phyloP scores from a whole-genome alignment of 2,113 vertebrate genomes.

The Athene cunicularia region DNA sequence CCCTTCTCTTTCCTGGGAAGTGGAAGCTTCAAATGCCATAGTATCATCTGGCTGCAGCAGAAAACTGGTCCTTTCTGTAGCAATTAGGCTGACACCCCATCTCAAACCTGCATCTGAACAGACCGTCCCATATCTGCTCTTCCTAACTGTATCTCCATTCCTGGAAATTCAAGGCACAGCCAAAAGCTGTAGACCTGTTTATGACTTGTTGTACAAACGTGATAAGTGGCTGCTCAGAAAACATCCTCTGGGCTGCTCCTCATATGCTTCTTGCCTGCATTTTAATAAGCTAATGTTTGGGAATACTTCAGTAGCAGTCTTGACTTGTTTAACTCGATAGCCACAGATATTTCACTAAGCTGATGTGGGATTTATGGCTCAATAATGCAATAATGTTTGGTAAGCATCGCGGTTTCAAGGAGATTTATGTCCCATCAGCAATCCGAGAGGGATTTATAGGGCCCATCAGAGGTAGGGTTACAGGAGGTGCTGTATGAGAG shows the following conservation, averaged over 20 bases:
- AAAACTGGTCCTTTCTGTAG: not conserved
- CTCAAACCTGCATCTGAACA: not conserved
- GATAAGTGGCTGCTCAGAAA: not conserved
- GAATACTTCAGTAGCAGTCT: conserved; percentile 50
- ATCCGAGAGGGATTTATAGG: conserved; percentile 35
- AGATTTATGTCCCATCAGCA: conserved; percentile 36
- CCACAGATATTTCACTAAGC: conserved; percentile 32
- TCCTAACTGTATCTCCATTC: not conserved
- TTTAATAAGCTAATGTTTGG: conserved; percentile 52
- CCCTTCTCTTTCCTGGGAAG: not conserved
- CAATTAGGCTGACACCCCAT: not conserved
- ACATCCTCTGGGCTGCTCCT: not conserved
- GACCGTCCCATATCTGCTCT: not conserved
- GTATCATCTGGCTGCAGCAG: not conserved
- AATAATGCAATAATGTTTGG: conserved; percentile 20
- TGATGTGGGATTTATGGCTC: conserved; percentile 64
- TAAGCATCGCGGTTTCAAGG: not conserved
- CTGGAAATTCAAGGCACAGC: not conserved
- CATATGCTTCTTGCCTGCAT: not conserved
- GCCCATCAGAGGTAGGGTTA: not conserved
- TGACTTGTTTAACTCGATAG: conserved; percentile 6
- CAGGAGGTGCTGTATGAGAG: not conserved
- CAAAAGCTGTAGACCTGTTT: not conserved
- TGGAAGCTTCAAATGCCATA: not conserved
- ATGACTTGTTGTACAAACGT: not conserved